These are phyloP conservation scores for Aix galericulata DNA, from an alignment of 2,113 vertebrate genomes.

Conservation along the genomic window DNA sequence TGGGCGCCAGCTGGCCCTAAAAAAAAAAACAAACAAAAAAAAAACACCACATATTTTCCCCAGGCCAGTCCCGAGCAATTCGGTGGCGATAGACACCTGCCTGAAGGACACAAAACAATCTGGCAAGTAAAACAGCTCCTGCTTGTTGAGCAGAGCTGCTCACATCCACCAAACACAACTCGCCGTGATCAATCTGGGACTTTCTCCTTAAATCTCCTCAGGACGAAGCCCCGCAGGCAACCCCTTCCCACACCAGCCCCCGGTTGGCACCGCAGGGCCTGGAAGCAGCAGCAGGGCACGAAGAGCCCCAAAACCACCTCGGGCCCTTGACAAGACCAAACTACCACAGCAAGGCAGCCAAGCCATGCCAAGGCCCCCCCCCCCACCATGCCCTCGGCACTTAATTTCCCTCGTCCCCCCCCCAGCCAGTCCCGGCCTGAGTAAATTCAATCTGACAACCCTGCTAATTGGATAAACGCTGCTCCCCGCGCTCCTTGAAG, in stretches of 20 bases:
- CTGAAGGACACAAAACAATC: neutral
- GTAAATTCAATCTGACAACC: conserved; percentile 99
- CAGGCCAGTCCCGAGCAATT: neutral
- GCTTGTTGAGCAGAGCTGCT: neutral
- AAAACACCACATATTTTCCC: neutral
- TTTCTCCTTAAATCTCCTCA: neutral
- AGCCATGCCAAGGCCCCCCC: neutral
- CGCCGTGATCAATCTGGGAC: fast-evolving
- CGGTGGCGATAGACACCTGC: neutral
- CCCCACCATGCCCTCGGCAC: conserved; percentile 60
- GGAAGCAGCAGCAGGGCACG: neutral
- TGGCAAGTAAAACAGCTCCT: neutral
- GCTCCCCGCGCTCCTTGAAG: conserved; percentile 83
- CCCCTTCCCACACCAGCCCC: neutral
- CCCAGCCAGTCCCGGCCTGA: conserved; percentile 70
- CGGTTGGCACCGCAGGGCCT: neutral
- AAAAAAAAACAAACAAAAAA: neutral
- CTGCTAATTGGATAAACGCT: conserved; percentile 97
- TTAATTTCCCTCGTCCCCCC: conserved; percentile 67
- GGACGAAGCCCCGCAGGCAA: neutral
- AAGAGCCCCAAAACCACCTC: conserved; percentile 41
- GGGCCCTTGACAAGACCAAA: conserved; percentile 48
- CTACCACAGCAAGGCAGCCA: conserved; percentile 3
- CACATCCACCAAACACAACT: neutral
- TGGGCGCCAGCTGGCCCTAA: neutral